Evolutionary conservation across 2,797 vertebrate genomes (phyloP).

Genomic region (Acanthopagrus latus): DNA sequence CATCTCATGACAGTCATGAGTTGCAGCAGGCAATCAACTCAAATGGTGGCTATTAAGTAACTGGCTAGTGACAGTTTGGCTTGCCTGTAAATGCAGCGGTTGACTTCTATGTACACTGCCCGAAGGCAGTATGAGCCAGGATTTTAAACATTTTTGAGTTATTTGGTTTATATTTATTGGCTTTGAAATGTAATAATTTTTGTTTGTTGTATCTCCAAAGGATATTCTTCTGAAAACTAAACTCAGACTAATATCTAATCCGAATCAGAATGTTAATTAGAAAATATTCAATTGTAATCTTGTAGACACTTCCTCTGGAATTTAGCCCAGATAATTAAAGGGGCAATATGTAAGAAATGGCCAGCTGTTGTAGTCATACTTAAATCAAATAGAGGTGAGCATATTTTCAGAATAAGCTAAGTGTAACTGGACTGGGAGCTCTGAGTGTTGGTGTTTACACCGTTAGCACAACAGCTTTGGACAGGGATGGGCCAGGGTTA

Average conservation of each 20-base stretch:
- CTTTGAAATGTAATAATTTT: not conserved
- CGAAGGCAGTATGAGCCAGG: not conserved
- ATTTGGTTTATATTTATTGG: not conserved
- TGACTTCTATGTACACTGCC: not conserved
- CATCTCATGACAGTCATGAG: not conserved
- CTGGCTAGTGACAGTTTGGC: not conserved
- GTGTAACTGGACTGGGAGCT: no score
- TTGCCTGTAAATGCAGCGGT: no score
- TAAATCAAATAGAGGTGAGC: no score
- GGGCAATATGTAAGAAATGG: no score
- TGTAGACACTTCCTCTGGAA: not conserved
- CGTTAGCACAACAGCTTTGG: no score
- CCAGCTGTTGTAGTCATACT: no score
- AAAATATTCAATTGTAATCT: not conserved
- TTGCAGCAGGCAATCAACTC: not conserved
- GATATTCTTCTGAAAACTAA: not conserved
- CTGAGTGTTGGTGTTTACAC: no score
- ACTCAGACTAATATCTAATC: not conserved
- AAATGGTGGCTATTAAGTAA: slow-evolving; percentile 6
- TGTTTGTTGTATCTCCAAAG: not conserved
- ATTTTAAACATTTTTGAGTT: not conserved
- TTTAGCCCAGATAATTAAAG: not conserved
- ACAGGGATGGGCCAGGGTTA: no score
- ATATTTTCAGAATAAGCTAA: no score
- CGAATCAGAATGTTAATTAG: not conserved